phyloP scores from a whole-genome alignment of 23 tunicate genomes.

The Trididemnum miniatum region DNA sequence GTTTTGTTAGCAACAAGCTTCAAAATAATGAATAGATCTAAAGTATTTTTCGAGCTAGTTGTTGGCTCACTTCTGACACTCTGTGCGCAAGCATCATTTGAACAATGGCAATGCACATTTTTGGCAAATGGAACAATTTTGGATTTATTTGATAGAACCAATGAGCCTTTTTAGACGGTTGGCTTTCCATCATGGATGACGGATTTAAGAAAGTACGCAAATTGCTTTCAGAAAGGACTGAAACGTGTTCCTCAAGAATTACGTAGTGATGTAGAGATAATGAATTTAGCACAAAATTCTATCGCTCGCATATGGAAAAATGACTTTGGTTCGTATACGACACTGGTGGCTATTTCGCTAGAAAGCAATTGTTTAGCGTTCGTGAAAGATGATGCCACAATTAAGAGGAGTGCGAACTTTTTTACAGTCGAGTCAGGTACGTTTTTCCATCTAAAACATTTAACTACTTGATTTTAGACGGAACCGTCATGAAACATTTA shows the following conservation, averaged over 20 bases:
- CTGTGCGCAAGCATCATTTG: too few species aligned
- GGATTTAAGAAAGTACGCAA: too few species aligned
- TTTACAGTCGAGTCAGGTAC: neutral
- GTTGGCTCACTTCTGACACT: too few species aligned
- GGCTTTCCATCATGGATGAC: too few species aligned
- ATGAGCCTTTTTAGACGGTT: too few species aligned
- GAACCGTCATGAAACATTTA: neutral
- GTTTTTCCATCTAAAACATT: neutral
- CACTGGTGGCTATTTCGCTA: neutral
- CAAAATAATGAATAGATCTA: too few species aligned
- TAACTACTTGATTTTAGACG: neutral
- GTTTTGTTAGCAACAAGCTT: too few species aligned
- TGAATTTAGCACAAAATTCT: neutral
- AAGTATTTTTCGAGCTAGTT: too few species aligned
- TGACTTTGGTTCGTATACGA: neutral
- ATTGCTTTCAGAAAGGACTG: neutral
- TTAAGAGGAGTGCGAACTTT: neutral
- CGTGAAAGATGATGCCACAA: neutral
- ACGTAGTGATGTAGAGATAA: neutral
- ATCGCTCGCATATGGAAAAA: neutral
- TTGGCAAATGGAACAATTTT: too few species aligned
- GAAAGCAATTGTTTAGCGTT: neutral
- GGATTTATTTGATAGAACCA: too few species aligned
- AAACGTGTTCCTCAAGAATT: neutral
- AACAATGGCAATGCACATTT: too few species aligned